A percentile compares a stretch with the other conserved stretches of the same genome.
phyloP scores from a whole-genome alignment of 1,140 invertebrate species.

The Listronotus bonariensis region DNA sequence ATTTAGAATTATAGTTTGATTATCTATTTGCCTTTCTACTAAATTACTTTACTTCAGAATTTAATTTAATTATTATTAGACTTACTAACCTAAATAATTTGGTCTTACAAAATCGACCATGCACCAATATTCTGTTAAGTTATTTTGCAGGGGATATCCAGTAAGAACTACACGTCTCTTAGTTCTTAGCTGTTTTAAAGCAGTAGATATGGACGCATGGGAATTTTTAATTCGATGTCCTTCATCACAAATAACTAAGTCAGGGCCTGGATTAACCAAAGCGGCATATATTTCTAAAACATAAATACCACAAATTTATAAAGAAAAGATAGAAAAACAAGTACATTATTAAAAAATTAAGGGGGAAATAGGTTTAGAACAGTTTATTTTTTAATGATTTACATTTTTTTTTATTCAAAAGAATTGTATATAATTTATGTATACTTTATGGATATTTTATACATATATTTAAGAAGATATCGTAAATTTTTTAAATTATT shows the following conservation, averaged over 20 bases:
- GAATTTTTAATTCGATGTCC: slow-evolving; percentile 97
- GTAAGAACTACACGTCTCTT: slow-evolving; percentile 89
- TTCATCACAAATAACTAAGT: slow-evolving; percentile 94
- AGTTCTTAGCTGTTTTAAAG: slow-evolving; percentile 89
- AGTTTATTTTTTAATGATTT: too few relatives aligned
- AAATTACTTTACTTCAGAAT: neutral
- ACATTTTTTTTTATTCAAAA: too few relatives aligned
- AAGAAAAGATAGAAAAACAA: too few relatives aligned
- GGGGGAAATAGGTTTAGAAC: too few relatives aligned
- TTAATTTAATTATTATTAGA: slow-evolving; percentile 48
- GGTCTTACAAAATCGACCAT: slow-evolving; percentile 97
- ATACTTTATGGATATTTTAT: too few relatives aligned
- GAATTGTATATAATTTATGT: too few relatives aligned
- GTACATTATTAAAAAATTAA: too few relatives aligned
- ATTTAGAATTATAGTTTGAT: slow-evolving; percentile 1
- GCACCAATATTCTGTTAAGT: slow-evolving; percentile 94
- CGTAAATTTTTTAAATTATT: too few relatives aligned
- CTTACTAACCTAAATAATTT: slow-evolving; percentile 72
- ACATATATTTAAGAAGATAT: too few relatives aligned
- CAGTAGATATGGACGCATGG: slow-evolving; percentile 89
- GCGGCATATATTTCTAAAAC: slow-evolving; percentile 80
- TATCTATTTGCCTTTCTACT: neutral
- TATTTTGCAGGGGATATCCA: slow-evolving; percentile 96
- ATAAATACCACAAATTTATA: slow-evolving; percentile 10
- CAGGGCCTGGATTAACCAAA: slow-evolving; percentile 89